Conservation (phyloP, 2,113 vertebrate genomes). For the Pelecanus crispus region DNA sequence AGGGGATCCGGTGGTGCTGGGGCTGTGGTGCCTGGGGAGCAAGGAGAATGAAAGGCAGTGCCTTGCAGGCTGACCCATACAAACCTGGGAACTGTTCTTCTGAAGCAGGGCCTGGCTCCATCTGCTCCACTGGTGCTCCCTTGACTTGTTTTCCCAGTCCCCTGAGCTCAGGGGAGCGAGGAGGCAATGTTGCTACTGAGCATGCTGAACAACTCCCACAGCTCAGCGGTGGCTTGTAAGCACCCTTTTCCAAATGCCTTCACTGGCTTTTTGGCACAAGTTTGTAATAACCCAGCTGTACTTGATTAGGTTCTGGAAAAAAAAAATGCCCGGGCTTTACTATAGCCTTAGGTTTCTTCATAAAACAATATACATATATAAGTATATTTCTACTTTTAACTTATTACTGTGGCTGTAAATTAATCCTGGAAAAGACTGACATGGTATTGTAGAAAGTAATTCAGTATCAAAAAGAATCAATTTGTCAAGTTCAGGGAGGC, state of each 20-base stretch:
- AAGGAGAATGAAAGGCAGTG: background rate
- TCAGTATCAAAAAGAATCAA: background rate
- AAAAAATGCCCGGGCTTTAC: background rate
- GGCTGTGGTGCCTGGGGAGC: background rate
- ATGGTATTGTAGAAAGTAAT: background rate
- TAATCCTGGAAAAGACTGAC: background rate
- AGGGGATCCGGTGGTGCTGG: background rate
- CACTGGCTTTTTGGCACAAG: background rate
- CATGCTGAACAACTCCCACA: background rate
- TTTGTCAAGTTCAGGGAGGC: conserved; percentile 11
- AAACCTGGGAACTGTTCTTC: background rate
- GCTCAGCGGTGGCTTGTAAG: background rate
- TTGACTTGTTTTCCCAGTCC: background rate
- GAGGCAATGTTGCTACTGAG: background rate
- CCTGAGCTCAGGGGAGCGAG: background rate
- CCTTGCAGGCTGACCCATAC: background rate
- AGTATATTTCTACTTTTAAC: background rate
- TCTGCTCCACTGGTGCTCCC: background rate
- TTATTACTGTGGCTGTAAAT: background rate
- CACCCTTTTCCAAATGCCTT: background rate
- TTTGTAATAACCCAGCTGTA: background rate
- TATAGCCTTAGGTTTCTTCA: background rate
- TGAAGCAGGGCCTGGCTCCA: background rate
- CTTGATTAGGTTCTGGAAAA: background rate
- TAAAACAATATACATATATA: background rate